phyloP scores from a whole-genome alignment of 2,113 vertebrate species.

The Gadus chalcogrammus region DNA sequence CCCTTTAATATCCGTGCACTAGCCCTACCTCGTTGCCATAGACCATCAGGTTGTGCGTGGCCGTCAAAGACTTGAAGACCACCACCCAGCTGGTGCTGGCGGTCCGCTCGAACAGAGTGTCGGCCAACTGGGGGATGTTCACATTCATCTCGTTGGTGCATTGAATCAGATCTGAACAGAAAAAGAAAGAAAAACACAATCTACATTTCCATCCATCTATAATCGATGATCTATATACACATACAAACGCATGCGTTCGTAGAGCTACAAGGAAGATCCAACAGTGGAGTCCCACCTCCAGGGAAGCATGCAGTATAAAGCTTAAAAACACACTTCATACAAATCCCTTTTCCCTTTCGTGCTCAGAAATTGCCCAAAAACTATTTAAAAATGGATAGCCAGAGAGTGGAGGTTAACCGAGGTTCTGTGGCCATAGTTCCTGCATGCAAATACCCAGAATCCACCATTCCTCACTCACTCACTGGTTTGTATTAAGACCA shows the following conservation, averaged over 20 bases:
- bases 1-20: too few relatives aligned
- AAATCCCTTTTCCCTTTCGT: too few relatives aligned
- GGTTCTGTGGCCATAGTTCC: constrained; percentile 15
- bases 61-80: constrained; percentile 89
- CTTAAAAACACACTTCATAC: too few relatives aligned
- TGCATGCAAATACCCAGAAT: background rate
- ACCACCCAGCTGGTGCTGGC: constrained; percentile 92
- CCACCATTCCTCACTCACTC: background rate
- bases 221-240: too few relatives aligned
- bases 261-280: background rate
- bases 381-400: too few relatives aligned
- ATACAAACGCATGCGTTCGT: background rate
- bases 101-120: constrained; percentile 90
- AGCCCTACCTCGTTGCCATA: constrained; percentile 88
- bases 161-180: constrained; percentile 82
- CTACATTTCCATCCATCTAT: background rate
- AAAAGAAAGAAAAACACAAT: constrained; percentile 1
- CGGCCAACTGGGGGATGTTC: constrained; percentile 89
- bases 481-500: background rate
- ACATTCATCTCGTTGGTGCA: constrained; percentile 94
- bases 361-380: too few relatives aligned
- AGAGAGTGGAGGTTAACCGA: constrained; percentile 26
- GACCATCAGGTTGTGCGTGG: constrained; percentile 90
- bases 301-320: too few relatives aligned
- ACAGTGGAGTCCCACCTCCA: too few relatives aligned